These are phyloP conservation scores for Anthonomus grandis DNA, from an alignment of 1,140 invertebrate species.

Conservation along the genomic window DNA sequence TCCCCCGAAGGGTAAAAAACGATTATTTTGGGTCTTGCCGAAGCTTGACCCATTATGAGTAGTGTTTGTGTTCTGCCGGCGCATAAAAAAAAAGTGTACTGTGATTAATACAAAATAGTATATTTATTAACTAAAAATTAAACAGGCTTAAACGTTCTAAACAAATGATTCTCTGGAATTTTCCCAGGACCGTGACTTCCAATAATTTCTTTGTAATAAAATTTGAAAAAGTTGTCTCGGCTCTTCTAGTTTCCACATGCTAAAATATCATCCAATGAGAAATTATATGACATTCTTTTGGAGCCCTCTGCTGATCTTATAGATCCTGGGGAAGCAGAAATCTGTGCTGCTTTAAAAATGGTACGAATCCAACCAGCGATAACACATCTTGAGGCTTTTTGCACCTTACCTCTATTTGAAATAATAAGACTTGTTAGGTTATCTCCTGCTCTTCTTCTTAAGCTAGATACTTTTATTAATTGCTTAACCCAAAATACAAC, in stretches of 20 bases:
- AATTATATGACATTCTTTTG: slow-evolving; percentile 34
- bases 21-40: no score
- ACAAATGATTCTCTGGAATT: no score
- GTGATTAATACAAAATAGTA: no score
- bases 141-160: no score
- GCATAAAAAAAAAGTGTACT: no score
- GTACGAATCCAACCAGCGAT: slow-evolving; percentile 43
- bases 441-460: not conserved
- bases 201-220: slow-evolving; percentile 29
- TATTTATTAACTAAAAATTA: no score
- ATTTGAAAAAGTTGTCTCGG: slow-evolving; percentile 21
- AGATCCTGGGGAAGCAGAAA: slow-evolving; percentile 38
- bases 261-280: slow-evolving; percentile 36
- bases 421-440: slow-evolving; percentile 10
- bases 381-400: slow-evolving; percentile 36
- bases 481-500: slow-evolving; percentile 5
- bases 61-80: no score
- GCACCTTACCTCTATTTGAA: slow-evolving; percentile 28
- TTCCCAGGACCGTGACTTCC: no score
- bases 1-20: no score
- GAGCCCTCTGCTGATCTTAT: slow-evolving; percentile 40
- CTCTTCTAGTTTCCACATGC: slow-evolving; percentile 30
- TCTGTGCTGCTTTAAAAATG: slow-evolving; percentile 30
- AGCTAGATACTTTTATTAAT: not conserved
- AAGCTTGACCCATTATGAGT: no score